Evolutionary conservation across 2,888 invertebrate species (phyloP).

Genomic region (Perdita meconis): DNA sequence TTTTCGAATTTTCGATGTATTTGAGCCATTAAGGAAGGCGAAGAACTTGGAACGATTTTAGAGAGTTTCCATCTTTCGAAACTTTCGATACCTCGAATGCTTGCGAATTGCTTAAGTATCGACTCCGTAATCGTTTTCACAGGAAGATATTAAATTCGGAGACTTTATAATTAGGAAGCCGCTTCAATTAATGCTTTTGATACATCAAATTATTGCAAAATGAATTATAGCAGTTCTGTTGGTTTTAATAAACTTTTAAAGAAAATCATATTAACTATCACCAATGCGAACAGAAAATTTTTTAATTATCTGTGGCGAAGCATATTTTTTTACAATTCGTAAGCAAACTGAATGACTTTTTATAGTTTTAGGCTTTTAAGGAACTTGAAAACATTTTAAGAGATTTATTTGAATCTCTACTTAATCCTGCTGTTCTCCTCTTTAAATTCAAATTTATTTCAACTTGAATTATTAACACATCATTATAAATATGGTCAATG

Average conservation of each 20-base stretch:
- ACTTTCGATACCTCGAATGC: not conserved
- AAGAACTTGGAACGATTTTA: not conserved
- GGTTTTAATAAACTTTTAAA: not conserved
- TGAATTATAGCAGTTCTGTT: not conserved
- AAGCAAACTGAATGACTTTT: too few relatives aligned
- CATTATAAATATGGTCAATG: too few relatives aligned
- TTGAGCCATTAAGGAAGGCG: constrained; percentile 5
- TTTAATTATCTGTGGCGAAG: too few relatives aligned
- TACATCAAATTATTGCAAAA: not conserved
- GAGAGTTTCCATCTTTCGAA: constrained; percentile 6
- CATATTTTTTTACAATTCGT: too few relatives aligned
- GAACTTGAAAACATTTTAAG: too few relatives aligned
- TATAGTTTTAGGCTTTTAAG: too few relatives aligned
- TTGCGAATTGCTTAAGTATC: not conserved
- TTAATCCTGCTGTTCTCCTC: too few relatives aligned
- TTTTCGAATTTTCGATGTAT: constrained; percentile 12
- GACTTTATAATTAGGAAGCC: not conserved
- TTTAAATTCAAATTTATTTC: too few relatives aligned
- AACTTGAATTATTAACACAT: too few relatives aligned
- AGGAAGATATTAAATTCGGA: not conserved
- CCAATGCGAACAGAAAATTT: too few relatives aligned
- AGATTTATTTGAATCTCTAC: too few relatives aligned
- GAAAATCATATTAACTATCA: too few relatives aligned
- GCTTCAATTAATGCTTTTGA: not conserved
- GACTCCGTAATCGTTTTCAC: not conserved